Conservation (phyloP, 2,113 vertebrate genomes). For the Regulus satrapa region DNA sequence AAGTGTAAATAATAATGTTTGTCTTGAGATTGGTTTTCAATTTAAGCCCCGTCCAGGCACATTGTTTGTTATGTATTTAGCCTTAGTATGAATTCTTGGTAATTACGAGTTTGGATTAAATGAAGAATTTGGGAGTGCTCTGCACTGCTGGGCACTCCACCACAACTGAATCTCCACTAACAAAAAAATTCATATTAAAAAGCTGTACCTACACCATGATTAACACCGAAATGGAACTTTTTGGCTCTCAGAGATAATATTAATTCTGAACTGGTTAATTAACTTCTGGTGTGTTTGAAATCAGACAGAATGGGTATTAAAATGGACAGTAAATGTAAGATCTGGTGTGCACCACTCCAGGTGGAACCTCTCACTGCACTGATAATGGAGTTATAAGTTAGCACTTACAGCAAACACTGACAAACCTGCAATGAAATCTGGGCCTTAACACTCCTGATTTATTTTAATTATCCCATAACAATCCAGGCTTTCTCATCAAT, state of each 20-base stretch:
- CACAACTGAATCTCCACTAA: neutral
- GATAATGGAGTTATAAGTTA: neutral
- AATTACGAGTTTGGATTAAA: neutral
- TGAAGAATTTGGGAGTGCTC: neutral
- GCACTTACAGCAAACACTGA: neutral
- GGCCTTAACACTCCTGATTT: neutral
- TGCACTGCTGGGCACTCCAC: neutral
- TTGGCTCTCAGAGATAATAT: neutral
- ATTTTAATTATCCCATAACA: slow-evolving; percentile 1
- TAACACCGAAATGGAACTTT: neutral
- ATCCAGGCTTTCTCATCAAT: neutral
- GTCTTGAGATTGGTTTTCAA: neutral
- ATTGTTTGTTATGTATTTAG: neutral
- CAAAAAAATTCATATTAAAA: neutral
- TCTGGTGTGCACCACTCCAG: neutral
- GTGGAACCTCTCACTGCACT: neutral
- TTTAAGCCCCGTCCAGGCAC: neutral
- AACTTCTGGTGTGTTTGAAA: neutral
- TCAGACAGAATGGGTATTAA: neutral
- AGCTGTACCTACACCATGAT: neutral
- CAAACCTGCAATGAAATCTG: neutral
- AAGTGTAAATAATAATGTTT: slow-evolving; percentile 32
- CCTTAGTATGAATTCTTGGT: neutral
- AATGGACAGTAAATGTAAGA: neutral
- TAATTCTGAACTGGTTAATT: neutral